Evolutionary conservation across 2,113 vertebrate genomes (phyloP), one percentile per base, ranked within the genome.

Genomic region (Phainopepla nitens): DNA sequence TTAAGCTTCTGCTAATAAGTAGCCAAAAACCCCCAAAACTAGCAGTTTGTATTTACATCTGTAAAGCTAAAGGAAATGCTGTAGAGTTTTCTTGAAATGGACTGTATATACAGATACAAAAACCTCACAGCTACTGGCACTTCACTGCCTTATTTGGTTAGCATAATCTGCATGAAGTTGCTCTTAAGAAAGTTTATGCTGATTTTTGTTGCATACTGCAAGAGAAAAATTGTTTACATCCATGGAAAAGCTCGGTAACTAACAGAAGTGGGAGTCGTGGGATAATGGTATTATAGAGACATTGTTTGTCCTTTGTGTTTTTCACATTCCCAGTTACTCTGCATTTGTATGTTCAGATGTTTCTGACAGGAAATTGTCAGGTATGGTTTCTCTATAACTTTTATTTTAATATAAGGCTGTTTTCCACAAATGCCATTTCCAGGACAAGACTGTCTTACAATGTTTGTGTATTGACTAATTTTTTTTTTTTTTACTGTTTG

Each of bases 61-160:
- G 82, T 97, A 97, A 98, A 98, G 97, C 95, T 96, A 82, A 97
- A 98, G 95, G 93, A 97, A 97, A 96, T 94, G 96, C 96, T 98
- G 96, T 98, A 96, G 97, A 96, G 97, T 98, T 98, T 98, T 98
- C 96, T 98, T 98, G 96, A 97, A 97, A 87, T 97, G 81, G 94
- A 96, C 92, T 98, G 96, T 98, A 97, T 96, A 93, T 97, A 93
- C 94, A 96, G 97, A 93, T 97, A 78, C 94, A 95, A 94, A 97
- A 90, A 97, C 95, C 92, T 95, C 92, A 80, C 92, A 85, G 95
- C 96, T 98, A 54, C 93, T 96, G 97, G 98, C 97, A 97, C 94
- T 97, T 97, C 93, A 86, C 89, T 96, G 92, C 97, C 97, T 97
- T 97, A 96, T 77, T 98, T 95, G 94, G 90, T 97, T 98, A 94